Conservation (phyloP, 2,113 vertebrate genomes). For the Crotalus tigris region DNA sequence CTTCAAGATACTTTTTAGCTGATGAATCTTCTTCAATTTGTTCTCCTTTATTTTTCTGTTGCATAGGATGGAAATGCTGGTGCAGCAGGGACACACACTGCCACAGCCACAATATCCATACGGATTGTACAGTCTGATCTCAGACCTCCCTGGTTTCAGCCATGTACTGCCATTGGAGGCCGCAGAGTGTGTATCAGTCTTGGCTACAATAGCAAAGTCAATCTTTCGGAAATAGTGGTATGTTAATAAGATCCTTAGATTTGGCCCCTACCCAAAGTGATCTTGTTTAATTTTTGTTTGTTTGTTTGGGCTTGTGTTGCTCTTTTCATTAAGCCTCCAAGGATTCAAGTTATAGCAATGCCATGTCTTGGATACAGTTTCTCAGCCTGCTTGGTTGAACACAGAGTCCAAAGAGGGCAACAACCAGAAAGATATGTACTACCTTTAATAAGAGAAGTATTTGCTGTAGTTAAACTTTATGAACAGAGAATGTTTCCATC, state of each 20-base stretch:
- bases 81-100: constrained; percentile 41
- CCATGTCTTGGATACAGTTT: too few relatives aligned
- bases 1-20: background rate
- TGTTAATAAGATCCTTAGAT: background rate
- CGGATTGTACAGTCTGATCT: constrained; percentile 75
- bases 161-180: constrained; percentile 61
- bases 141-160: constrained; percentile 82
- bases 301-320: background rate
- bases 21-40: background rate
- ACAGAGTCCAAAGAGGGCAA: background rate
- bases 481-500: background rate
- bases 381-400: background rate
- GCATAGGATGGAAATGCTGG: constrained; percentile 69
- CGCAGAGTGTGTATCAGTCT: constrained; percentile 75
- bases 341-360: background rate
- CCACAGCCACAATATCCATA: constrained; percentile 72
- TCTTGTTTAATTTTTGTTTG: background rate
- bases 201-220: constrained; percentile 77
- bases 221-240: constrained; percentile 75
- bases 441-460: background rate
- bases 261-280: background rate
- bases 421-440: background rate
- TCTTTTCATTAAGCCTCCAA: background rate
- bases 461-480: background rate
- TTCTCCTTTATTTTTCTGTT: constrained; percentile 17